A percentile compares a stretch with the other conserved stretches of the same genome.
These are phyloP conservation scores for Stegostoma tigrinum DNA, from an alignment of 2,113 vertebrate genomes.

Conservation along the genomic window DNA sequence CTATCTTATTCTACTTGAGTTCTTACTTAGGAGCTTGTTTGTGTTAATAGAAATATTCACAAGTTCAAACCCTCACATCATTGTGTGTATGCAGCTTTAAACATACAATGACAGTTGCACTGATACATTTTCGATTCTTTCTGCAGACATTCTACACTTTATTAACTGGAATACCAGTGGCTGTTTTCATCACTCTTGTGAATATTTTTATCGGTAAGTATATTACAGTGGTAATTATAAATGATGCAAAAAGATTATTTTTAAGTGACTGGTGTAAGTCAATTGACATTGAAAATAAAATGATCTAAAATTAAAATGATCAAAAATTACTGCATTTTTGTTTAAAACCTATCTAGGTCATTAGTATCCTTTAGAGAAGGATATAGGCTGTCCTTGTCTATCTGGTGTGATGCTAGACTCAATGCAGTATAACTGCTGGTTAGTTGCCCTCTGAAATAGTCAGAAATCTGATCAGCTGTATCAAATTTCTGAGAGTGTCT, in stretches of 20 bases:
- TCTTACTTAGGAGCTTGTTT: neutral
- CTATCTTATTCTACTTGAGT: neutral
- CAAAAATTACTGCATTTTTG: neutral
- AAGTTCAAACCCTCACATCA: neutral
- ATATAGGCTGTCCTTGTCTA: neutral
- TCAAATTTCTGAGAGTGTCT: neutral
- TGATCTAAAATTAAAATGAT: neutral
- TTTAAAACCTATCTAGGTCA: neutral
- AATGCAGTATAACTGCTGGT: neutral
- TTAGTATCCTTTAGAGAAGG: neutral
- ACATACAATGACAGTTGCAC: neutral
- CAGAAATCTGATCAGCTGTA: neutral
- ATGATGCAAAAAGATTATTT: neutral
- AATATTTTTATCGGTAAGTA: constrained; percentile 86
- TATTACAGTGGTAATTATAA: neutral
- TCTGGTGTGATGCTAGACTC: neutral
- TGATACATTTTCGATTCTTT: constrained; percentile 38
- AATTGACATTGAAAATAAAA: neutral
- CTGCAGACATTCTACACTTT: constrained; percentile 69
- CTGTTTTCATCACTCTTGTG: constrained; percentile 58
- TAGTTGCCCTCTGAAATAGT: neutral
- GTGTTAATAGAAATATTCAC: neutral
- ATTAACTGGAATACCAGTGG: constrained; percentile 74
- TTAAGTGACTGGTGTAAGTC: neutral
- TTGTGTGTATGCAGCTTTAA: neutral